Conservation (phyloP, 2,113 vertebrate species). For the Amphiprion percula region DNA sequence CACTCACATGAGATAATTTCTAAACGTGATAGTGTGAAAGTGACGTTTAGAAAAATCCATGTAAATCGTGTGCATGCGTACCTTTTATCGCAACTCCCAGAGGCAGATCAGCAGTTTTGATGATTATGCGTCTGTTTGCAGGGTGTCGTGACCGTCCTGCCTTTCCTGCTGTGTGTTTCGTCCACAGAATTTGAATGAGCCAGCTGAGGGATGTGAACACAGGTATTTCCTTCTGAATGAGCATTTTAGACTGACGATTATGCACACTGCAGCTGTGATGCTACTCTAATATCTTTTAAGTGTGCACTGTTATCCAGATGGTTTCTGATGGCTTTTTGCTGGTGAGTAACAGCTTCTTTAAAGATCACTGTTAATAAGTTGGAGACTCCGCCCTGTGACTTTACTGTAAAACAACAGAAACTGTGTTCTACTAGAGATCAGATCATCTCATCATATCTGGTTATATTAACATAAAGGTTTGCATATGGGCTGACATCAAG, state of each 20-base stretch:
- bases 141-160: constrained; percentile 29
- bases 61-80: constrained; percentile 36
- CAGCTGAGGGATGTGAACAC: neutral
- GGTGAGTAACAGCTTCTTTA: too few species aligned
- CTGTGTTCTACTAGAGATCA: too few species aligned
- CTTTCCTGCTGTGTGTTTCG: neutral
- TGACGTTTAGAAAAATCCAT: neutral
- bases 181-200: constrained; percentile 51
- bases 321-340: neutral
- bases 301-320: neutral
- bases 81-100: neutral
- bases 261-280: neutral
- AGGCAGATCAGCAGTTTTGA: constrained; percentile 28
- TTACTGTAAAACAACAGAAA: too few species aligned
- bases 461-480: too few species aligned
- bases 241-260: neutral
- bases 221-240: constrained; percentile 7
- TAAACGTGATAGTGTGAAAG: too few species aligned
- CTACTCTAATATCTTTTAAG: neutral
- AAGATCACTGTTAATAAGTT: neutral
- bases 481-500: too few species aligned
- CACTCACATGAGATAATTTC: too few species aligned
- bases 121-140: constrained; percentile 27
- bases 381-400: too few species aligned
- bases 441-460: too few species aligned